Conservation (phyloP, 2,113 vertebrate genomes). For the Engystomops pustulosus region DNA sequence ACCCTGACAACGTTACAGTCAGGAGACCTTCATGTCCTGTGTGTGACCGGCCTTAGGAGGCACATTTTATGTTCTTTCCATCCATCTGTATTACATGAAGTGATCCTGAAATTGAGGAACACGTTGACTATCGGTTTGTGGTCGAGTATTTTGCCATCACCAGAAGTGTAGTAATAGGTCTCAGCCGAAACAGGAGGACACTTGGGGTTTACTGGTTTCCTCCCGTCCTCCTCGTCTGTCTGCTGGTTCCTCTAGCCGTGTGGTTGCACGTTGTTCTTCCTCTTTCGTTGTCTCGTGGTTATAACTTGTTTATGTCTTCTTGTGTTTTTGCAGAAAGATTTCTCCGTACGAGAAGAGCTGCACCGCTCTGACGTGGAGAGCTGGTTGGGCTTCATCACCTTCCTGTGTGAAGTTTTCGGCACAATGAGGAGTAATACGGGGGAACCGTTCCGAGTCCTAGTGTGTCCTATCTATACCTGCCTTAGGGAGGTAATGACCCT, state of each 20-base stretch:
- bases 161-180: background rate
- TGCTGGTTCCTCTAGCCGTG: conserved; percentile 61
- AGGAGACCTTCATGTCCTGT: too few species aligned
- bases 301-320: background rate
- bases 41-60: too few species aligned
- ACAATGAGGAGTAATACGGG: conserved; percentile 94
- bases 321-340: conserved; percentile 87
- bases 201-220: conserved; percentile 41
- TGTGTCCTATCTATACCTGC: conserved; percentile 97
- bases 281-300: background rate
- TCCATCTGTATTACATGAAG: background rate
- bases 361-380: conserved; percentile 90
- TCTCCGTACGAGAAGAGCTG: conserved; percentile 86
- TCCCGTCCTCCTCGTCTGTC: background rate
- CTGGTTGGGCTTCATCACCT: conserved; percentile 98
- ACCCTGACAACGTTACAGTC: too few species aligned
- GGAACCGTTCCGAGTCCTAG: conserved; percentile 93
- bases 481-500: conserved; percentile 90
- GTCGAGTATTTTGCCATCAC: background rate
- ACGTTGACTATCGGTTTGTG: background rate
- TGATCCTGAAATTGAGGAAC: background rate
- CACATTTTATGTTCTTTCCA: background rate
- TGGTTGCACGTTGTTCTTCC: conserved; percentile 23
- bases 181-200: background rate
- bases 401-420: conserved; percentile 94